Evolutionary conservation across 2,113 vertebrate genomes (phyloP).

Genomic region (Sceloporus tristichus): DNA sequence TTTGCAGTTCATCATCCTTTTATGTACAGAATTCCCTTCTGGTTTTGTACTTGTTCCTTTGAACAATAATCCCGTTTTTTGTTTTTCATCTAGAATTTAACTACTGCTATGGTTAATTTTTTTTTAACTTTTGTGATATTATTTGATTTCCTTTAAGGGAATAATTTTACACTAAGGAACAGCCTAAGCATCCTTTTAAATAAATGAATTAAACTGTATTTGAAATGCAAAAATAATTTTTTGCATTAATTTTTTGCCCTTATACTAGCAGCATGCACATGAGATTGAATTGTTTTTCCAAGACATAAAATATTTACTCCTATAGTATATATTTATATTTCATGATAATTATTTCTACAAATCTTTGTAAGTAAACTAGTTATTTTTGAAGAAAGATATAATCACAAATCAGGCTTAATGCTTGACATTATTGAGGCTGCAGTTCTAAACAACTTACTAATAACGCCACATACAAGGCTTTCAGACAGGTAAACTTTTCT

Average conservation of each 20-base stretch:
- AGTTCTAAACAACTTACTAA: too few species aligned
- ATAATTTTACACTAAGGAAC: neutral
- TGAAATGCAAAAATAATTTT: conserved; percentile 5
- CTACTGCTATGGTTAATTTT: conserved; percentile 24
- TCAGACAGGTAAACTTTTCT: neutral
- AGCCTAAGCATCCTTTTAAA: neutral
- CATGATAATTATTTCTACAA: conserved; percentile 15
- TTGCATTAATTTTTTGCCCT: conserved; percentile 15
- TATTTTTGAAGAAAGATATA: neutral
- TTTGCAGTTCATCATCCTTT: neutral
- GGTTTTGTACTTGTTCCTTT: neutral
- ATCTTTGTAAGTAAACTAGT: neutral
- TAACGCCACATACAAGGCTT: neutral
- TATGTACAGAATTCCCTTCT: neutral
- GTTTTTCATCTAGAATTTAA: conserved; percentile 33
- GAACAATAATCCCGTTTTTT: neutral
- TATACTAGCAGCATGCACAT: neutral
- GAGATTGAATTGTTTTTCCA: neutral
- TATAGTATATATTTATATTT: conserved; percentile 16
- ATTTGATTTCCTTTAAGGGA: neutral
- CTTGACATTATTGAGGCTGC: neutral
- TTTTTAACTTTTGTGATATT: conserved; percentile 6
- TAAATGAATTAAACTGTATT: neutral
- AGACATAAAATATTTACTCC: conserved; percentile 13
- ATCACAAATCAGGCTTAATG: neutral